These are phyloP conservation scores for Chymomyza costata DNA, from an alignment of 1,140 invertebrate species.

Conservation along the genomic window DNA sequence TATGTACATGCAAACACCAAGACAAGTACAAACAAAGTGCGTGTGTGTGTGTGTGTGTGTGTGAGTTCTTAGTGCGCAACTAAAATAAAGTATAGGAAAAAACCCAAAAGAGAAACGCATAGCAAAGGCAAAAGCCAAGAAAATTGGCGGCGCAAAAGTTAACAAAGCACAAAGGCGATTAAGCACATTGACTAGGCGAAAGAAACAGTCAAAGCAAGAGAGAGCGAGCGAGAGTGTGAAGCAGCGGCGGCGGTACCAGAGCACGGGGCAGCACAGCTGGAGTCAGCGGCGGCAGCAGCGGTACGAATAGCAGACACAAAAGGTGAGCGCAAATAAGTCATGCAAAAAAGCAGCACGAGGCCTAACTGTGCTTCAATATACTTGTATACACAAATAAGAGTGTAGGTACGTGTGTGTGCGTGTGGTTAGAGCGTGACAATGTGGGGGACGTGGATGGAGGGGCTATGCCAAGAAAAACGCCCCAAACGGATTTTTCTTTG, in stretches of 20 bases:
- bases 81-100: constrained; percentile 17
- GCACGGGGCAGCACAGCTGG: constrained; percentile 31
- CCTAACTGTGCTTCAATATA: no score
- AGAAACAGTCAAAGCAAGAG: neutral
- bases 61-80: constrained; percentile 22
- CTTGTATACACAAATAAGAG: no score
- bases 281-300: no score
- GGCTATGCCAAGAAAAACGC: constrained; percentile 36
- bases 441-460: neutral
- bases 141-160: constrained; percentile 68
- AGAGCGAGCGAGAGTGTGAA: constrained; percentile 1
- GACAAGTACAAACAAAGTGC: neutral
- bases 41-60: neutral
- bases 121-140: constrained; percentile 15
- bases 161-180: constrained; percentile 69
- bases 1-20: constrained; percentile 1
- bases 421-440: constrained; percentile 12
- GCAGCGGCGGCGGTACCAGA: constrained; percentile 26
- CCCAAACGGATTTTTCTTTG: constrained; percentile 56
- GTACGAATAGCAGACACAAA: no score
- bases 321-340: constrained; percentile 69
- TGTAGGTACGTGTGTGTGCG: neutral
- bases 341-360: constrained; percentile 42
- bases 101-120: constrained; percentile 15
- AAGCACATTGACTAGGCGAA: constrained; percentile 35